A percentile compares a stretch with the other conserved stretches of the same genome.
phyloP scores from a whole-genome alignment of 1,140 invertebrate species.

The Magallana gigas region DNA sequence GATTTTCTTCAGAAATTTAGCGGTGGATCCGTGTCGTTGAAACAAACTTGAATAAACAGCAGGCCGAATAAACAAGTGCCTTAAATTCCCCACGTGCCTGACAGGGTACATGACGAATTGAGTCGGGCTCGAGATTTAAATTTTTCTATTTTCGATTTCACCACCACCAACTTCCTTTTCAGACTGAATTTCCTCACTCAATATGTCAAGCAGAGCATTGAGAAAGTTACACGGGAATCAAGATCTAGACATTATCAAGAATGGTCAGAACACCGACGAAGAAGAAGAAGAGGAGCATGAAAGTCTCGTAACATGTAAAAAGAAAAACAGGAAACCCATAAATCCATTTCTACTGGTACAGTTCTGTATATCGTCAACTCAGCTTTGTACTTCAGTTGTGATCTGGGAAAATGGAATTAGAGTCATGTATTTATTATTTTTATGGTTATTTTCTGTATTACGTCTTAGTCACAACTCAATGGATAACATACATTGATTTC shows the following conservation, averaged over 20 bases:
- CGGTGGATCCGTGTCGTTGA: neutral
- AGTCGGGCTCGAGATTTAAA: neutral
- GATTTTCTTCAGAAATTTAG: constrained; percentile 9
- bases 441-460: too few species aligned
- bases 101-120: neutral
- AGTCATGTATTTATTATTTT: too few species aligned
- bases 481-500: too few species aligned
- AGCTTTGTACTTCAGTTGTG: too few species aligned
- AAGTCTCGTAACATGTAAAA: neutral
- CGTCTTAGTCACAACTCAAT: too few species aligned
- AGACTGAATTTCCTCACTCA: constrained; percentile 40
- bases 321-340: neutral
- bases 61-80: neutral
- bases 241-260: constrained; percentile 77
- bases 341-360: neutral
- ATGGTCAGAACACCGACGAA: constrained; percentile 62
- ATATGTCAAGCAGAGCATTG: constrained; percentile 84
- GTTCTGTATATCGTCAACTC: neutral
- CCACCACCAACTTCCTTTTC: neutral
- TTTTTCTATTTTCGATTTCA: constrained; percentile 29
- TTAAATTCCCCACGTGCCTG: neutral
- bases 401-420: too few species aligned
- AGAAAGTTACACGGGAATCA: constrained; percentile 83
- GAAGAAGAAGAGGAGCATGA: neutral
- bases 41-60: neutral